Percentiles rank a stretch among this genome's conserved stretches.
Evolutionary conservation across 2,888 invertebrate species (phyloP).

Genomic region (Cephus rjabovi): DNA sequence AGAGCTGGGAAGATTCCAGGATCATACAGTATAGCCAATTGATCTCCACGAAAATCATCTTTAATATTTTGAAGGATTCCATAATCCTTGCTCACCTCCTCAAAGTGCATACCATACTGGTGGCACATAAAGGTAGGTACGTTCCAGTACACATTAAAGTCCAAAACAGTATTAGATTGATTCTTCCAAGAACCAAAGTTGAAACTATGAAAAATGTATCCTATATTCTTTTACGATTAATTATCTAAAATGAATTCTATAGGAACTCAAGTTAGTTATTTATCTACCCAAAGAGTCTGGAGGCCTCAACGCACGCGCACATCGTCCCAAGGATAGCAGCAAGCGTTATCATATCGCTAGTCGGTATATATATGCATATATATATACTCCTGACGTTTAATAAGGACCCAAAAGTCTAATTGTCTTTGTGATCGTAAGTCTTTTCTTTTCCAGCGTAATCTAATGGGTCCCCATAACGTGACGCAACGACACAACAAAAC

Average conservation of each 20-base stretch:
- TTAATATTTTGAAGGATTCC: conserved; percentile 76
- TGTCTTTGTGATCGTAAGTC: background rate
- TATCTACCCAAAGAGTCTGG: conserved; percentile 4
- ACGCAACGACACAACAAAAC: conserved; percentile 17
- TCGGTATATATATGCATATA: background rate
- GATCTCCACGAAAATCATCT: conserved; percentile 76
- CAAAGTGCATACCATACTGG: conserved; percentile 73
- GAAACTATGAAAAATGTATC: conserved; percentile 5
- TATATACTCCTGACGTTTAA: background rate
- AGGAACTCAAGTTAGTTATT: background rate
- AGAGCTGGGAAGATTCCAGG: conserved; percentile 79
- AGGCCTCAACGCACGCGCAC: background rate
- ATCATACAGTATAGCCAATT: conserved; percentile 79
- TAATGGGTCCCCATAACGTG: background rate
- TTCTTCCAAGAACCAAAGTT: background rate
- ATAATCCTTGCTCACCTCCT: conserved; percentile 70
- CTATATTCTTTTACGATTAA: background rate
- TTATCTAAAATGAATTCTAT: background rate
- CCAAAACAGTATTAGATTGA: background rate
- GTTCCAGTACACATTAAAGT: conserved; percentile 79
- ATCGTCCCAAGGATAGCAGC: background rate
- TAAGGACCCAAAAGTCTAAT: background rate
- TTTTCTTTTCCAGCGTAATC: background rate
- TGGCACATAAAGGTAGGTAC: conserved; percentile 81
- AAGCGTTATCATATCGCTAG: background rate